Conservation (phyloP, 2,888 invertebrate genomes). For the Drosophila nr. perissopoda region DNA sequence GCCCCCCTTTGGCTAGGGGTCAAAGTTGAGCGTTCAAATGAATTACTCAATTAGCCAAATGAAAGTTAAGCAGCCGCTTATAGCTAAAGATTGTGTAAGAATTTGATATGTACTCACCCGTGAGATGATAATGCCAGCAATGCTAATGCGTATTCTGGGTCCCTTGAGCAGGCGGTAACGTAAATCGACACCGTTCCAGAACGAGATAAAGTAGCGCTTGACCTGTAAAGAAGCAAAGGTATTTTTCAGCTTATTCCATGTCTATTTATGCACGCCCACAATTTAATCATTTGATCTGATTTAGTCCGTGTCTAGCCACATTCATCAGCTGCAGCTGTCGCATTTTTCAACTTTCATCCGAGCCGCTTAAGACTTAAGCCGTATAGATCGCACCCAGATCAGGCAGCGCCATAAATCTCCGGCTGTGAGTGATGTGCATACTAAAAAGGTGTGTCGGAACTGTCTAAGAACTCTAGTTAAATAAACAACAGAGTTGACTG, state of each 20-base stretch:
- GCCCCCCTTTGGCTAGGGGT: conserved; percentile 46
- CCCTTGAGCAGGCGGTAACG: conserved; percentile 96
- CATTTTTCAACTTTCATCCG: conserved; percentile 53
- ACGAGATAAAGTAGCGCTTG: conserved; percentile 96
- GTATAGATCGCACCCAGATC: conserved; percentile 53
- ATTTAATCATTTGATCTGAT: not conserved
- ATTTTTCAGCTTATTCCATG: conserved; percentile 12
- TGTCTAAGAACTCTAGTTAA: conserved; percentile 6
- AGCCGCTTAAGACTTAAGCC: conserved; percentile 39
- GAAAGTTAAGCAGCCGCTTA: conserved; percentile 34
- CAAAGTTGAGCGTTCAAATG: conserved; percentile 58
- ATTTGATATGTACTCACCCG: conserved; percentile 88
- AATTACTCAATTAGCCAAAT: conserved; percentile 70
- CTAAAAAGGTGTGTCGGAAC: conserved; percentile 34
- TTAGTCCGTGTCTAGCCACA: conserved; percentile 10
- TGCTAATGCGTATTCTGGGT: conserved; percentile 96
- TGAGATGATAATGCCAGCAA: conserved; percentile 97
- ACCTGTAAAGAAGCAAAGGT: conserved; percentile 87
- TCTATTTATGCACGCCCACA: conserved; percentile 1
- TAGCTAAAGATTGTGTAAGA: conserved; percentile 25
- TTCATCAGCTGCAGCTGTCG: conserved; percentile 26
- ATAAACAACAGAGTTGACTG: not conserved
- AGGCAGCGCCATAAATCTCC: conserved; percentile 53
- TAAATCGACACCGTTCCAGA: conserved; percentile 98
- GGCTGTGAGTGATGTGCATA: conserved; percentile 60